These are phyloP conservation scores for Osmoderma eremita DNA, from an alignment of 2,888 invertebrate species.

Conservation along the genomic window DNA sequence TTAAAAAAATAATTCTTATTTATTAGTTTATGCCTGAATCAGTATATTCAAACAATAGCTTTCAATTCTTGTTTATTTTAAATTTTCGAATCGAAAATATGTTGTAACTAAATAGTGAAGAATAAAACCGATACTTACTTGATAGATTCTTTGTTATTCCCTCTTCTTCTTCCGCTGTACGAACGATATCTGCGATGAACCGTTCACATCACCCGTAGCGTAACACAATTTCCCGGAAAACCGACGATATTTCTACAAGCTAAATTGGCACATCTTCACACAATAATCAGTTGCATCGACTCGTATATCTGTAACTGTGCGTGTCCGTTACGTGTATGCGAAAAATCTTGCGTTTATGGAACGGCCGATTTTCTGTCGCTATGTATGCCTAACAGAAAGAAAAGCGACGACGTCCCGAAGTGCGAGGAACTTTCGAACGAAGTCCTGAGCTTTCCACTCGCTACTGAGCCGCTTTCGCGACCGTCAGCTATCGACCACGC, in stretches of 20 bases:
- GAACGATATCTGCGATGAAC: slow-evolving; percentile 14
- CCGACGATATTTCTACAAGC: slow-evolving; percentile 40
- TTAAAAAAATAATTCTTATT: too few relatives aligned
- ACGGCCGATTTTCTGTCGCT: too few relatives aligned
- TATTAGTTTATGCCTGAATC: too few relatives aligned
- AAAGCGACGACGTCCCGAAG: slow-evolving; percentile 41
- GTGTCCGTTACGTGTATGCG: background rate
- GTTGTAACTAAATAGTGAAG: too few relatives aligned
- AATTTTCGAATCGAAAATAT: too few relatives aligned
- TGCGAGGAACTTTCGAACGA: slow-evolving; percentile 49
- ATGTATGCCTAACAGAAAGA: slow-evolving; percentile 14
- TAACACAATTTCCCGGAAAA: slow-evolving; percentile 26
- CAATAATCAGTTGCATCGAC: background rate
- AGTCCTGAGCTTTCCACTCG: slow-evolving; percentile 54
- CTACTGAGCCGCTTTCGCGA: slow-evolving; percentile 53
- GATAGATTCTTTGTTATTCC: slow-evolving; percentile 22
- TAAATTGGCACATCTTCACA: slow-evolving; percentile 54
- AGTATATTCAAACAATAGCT: too few relatives aligned
- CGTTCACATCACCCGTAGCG: slow-evolving; percentile 35
- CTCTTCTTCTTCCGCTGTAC: slow-evolving; percentile 15
- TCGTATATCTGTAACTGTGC: background rate
- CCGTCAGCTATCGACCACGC: slow-evolving; percentile 56
- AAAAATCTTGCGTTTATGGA: too few relatives aligned
- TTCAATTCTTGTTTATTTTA: too few relatives aligned
- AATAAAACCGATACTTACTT: slow-evolving; percentile 18